Base-by-base conservation (phyloP, 2,888 invertebrate genomes). In the Lordiphosa fenestrarum region DNA sequence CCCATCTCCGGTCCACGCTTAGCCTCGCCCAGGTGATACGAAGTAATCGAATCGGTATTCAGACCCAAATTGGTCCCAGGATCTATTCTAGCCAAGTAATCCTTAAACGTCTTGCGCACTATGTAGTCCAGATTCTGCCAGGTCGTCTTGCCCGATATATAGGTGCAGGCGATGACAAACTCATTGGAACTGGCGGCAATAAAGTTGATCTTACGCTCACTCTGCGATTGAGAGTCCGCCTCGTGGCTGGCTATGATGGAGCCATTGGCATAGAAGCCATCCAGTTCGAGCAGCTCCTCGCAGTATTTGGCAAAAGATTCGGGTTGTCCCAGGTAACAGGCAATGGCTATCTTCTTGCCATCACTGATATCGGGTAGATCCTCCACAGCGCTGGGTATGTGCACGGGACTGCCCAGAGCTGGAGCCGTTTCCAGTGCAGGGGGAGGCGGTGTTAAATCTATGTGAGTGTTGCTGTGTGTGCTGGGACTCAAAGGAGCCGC, bases 81-180 rank as follows among this genome's bases (percentile, higher is more conserved):
- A 90, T 99, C 99, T 77, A 99, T 94, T 82, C 97, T 93, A 41
- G 96, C 94, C 53, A 97, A 92, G 90, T 98, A 98, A 85, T 98
- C 98, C 89, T 98, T 98, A 89, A 98, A 98, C 51, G 96, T 95
- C 89, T 96, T 94, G 81, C 96, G 92, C 66, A 98, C 95, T 75
- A 95, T 94, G 80, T 95, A 95, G 90, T 98, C 98, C 84, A 98
- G 91, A 86, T 96, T 95, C 88, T 97, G 96, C 98, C 98, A 98
- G 58, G 95, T 96, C 0, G 97, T 97, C 89, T 97, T 96, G 60
- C 96, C 95, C 73, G 96, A 96, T 67, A 98, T 95, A 85, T 94
- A 95, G 3, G 98, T 94, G 81, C 93, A 95, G 10, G 98, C 97
- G 86, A 98, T 95, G 4, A 95, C 91, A 86, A 95, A 95, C 88